Evolutionary conservation across 2,797 vertebrate genomes (phyloP).

Genomic region (Pempheris klunzingeri): DNA sequence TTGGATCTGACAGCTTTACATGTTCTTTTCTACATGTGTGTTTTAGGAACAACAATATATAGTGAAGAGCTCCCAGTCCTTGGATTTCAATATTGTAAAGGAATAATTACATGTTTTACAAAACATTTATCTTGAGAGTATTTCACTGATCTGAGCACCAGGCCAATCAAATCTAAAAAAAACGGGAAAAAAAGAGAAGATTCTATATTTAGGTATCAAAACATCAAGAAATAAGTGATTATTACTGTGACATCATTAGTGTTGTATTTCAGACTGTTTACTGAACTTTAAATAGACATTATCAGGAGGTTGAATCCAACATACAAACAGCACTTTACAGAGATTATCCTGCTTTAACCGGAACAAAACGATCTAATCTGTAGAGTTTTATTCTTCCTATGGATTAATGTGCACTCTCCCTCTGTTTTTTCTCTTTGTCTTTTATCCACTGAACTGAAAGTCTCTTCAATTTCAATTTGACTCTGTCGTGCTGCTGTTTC

Average conservation of each 20-base stretch:
- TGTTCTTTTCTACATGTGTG: not conserved
- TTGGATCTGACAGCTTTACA: constrained; percentile 2
- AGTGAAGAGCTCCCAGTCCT: not conserved
- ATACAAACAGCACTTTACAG: constrained; percentile 51
- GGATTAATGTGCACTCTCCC: constrained; percentile 52
- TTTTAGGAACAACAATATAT: not conserved
- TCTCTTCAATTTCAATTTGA: not conserved
- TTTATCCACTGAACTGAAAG: not conserved
- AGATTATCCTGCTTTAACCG: constrained; percentile 69
- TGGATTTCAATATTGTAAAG: not conserved
- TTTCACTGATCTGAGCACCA: not conserved
- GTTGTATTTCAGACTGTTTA: constrained; percentile 16
- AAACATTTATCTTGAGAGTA: not conserved
- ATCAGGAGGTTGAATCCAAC: constrained; percentile 28
- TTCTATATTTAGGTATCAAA: not conserved
- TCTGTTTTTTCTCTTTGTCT: constrained; percentile 15
- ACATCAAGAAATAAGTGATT: constrained; percentile 1
- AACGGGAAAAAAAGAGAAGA: not conserved
- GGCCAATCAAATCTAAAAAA: not conserved
- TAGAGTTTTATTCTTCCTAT: constrained; percentile 56
- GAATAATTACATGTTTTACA: not conserved
- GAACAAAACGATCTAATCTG: constrained; percentile 58
- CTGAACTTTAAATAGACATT: constrained; percentile 35
- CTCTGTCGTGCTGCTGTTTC: not conserved
- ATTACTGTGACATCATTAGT: not conserved